These are phyloP conservation scores for Catagonus wagneri DNA, from an alignment of 2,113 vertebrate species.

Conservation along the genomic window DNA sequence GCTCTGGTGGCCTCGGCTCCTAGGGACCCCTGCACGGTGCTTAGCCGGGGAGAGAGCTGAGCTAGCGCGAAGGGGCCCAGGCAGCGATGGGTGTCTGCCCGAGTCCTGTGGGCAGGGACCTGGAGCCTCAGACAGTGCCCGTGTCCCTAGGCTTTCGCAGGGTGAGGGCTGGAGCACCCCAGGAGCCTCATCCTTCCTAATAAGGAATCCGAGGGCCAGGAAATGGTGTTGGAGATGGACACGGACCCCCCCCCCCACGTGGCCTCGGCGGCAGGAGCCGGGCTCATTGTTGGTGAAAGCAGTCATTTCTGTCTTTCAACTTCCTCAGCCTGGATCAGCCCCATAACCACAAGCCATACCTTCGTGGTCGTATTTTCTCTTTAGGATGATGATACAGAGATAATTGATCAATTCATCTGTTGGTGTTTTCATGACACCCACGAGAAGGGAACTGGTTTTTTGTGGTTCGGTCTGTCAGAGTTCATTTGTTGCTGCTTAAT, in stretches of 20 bases:
- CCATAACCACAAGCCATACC: slow-evolving; percentile 35
- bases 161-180: not conserved
- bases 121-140: not conserved
- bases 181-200: slow-evolving; percentile 34
- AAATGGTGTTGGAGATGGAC: not conserved
- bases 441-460: slow-evolving; percentile 54
- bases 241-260: not conserved
- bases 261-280: not conserved
- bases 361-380: slow-evolving; percentile 59
- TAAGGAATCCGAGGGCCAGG: not conserved
- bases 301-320: slow-evolving; percentile 5
- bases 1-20: slow-evolving; percentile 64
- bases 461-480: slow-evolving; percentile 44
- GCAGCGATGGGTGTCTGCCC: not conserved
- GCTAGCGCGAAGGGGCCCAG: not conserved
- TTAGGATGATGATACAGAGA: slow-evolving; percentile 35
- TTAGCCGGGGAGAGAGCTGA: slow-evolving; percentile 56
- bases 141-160: not conserved
- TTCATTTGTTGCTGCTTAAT: slow-evolving; percentile 37
- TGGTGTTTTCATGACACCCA: slow-evolving; percentile 37
- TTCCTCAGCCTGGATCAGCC: slow-evolving; percentile 51
- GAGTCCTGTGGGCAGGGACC: not conserved
- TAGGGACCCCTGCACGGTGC: slow-evolving; percentile 19
- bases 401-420: slow-evolving; percentile 55
- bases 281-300: not conserved